Conservation (phyloP, 2,113 vertebrate genomes). For the Actenoides hombroni region DNA sequence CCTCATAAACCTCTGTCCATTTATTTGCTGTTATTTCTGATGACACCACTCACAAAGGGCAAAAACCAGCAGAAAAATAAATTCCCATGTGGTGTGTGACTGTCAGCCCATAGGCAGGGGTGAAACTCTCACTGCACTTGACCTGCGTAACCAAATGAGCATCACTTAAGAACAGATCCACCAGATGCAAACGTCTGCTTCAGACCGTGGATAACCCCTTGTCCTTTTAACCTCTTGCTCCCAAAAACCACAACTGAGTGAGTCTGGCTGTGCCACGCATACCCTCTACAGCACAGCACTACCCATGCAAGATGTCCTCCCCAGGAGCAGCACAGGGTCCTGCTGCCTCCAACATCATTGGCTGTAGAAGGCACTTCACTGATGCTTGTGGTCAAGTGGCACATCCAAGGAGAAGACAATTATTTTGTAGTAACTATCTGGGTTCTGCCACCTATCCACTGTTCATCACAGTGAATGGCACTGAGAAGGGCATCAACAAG, state of each 20-base stretch:
- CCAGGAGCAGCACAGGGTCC: rapidly evolving
- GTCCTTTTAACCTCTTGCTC: constrained; percentile 30
- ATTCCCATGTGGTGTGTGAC: background rate
- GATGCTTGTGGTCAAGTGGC: background rate
- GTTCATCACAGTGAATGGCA: background rate
- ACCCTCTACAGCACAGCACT: rapidly evolving
- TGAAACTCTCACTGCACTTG: background rate
- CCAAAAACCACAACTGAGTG: background rate
- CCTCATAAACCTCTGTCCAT: background rate
- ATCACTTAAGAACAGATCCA: background rate
- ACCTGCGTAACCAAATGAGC: background rate
- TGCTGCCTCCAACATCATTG: rapidly evolving
- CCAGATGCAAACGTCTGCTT: background rate
- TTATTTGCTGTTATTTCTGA: background rate
- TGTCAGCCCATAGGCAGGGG: background rate
- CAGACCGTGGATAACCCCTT: background rate
- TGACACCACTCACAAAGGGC: background rate
- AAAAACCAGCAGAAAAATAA: constrained; percentile 42
- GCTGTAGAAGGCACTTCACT: background rate
- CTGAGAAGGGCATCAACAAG: background rate
- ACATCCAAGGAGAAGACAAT: background rate
- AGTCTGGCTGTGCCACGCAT: background rate
- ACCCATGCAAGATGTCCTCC: background rate
- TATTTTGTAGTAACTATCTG: background rate
- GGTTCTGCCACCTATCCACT: background rate